A percentile compares a stretch with the other conserved stretches of the same genome.
Evolutionary conservation across 92 coral and sea anemone genomes (phyloP).

Genomic region (Siderastrea radians): DNA sequence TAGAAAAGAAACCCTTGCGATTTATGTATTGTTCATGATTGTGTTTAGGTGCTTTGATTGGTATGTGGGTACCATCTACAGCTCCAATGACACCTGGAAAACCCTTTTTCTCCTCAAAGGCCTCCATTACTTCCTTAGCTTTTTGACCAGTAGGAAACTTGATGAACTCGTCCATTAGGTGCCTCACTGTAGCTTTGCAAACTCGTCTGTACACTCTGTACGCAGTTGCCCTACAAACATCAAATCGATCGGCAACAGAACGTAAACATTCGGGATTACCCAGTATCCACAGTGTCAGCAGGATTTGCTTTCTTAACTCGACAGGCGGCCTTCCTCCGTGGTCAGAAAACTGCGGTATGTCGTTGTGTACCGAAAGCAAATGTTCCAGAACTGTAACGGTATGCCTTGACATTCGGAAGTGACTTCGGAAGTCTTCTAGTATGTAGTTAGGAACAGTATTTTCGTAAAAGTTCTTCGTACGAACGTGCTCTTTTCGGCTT

Average conservation of each 20-base stretch:
- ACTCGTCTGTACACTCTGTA: constrained; percentile 44
- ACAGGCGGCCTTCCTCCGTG: constrained; percentile 44
- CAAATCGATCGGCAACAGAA: constrained; percentile 65
- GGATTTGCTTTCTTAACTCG: constrained; percentile 43
- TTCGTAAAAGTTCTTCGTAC: constrained; percentile 21
- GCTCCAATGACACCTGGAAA: constrained; percentile 53
- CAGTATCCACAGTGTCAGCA: constrained; percentile 52
- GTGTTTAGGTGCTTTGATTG: constrained; percentile 46
- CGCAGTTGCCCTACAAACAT: constrained; percentile 36
- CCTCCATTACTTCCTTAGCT: constrained; percentile 22
- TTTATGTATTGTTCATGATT: constrained; percentile 32
- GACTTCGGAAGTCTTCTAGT: constrained; percentile 8
- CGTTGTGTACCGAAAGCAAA: constrained; percentile 5
- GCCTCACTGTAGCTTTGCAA: constrained; percentile 44
- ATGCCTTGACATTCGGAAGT: not conserved
- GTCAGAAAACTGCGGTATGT: not conserved
- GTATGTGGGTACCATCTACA: constrained; percentile 54
- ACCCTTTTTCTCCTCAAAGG: constrained; percentile 37
- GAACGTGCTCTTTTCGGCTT: not conserved
- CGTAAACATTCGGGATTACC: constrained; percentile 58
- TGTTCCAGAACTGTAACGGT: constrained; percentile 24
- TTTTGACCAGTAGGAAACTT: constrained; percentile 48
- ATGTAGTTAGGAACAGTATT: constrained; percentile 12
- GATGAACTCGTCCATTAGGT: constrained; percentile 40
- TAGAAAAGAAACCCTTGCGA: constrained; percentile 52